Base-by-base conservation (phyloP, 2,113 vertebrate species). In the Anguilla rostrata region DNA sequence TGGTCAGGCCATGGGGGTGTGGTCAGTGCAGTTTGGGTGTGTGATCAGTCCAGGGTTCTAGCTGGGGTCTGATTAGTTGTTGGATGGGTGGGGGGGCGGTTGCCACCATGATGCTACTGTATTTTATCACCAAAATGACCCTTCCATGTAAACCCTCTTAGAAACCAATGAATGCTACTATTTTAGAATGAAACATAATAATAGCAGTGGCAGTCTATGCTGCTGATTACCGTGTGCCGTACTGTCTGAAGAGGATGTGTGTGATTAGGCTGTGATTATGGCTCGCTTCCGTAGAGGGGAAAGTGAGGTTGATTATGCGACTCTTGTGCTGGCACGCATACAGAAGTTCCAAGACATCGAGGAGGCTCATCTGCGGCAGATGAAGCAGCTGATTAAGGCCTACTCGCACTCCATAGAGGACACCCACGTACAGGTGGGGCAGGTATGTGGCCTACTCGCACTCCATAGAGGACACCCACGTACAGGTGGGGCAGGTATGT, bases 371-470 rank as follows among this genome's bases (percentile, higher is more conserved):
- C 91, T 99, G 60, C 93, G 93, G 34, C 97, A 98, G 92, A 98
- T 99, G 97, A 99, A 99, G 90, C 95, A 95, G 0, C 95, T 99
- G 89, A 96, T 99, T 29, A 96, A 97, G 88, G 96, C 96, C 82
- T 99, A 98, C 46, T 96, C 96, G 0, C 98, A 99, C 92, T 98
- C 98, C 0, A 95, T 98, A 78, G 98, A 99, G 88, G 97, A 99
- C 92, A 99, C 98, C 0, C 98, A 99, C 0, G 98, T 99, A 9
- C 98, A 99, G 91, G 97, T 99, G 2, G 98, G 98, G 83, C 98
- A 99, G 98, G 98, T 97, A 91, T 53, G 94, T 26, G 15, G 9
- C 43, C 43, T 46, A 46, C 34, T 34, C 9, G 43, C 43, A 46
- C 43, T 46, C 43, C 4, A 9, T 5, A 6, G 43, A 83, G 29